Evolutionary conservation across 1,140 invertebrate genomes (phyloP), one percentile per base, ranked within the genome.

Genomic region (Pseudomyrmex dendroicus): DNA sequence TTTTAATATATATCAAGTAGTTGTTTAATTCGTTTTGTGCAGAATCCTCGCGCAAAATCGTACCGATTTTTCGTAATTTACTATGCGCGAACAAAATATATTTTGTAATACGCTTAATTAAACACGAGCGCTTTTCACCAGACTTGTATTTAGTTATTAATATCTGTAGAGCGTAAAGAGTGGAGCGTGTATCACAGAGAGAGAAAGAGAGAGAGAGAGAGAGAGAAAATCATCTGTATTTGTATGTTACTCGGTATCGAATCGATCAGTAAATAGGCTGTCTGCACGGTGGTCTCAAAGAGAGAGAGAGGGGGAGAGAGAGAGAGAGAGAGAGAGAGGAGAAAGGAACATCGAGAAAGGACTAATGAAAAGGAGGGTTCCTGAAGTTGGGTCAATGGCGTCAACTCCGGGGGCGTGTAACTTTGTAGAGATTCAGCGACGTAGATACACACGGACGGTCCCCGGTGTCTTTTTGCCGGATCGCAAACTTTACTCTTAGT

Each of bases 301-400:
- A 52, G 70, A 59, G 56, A 59, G 13, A n/a, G 73, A 22, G 70
- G 7, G 35, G 7, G 35, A 35, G 35, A 59, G 56, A 59, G 15
- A n/a, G 73, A n/a, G 2, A 15, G 13, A 61, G 48, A 17, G 63
- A 50, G 74, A 63, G 48, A 68, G 70, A 10, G 4, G 44, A 48
- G 46, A 50, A 9, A 57, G 48, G 48, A 56, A 15, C 25, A 48
- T 52, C 61, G 86, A 67, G 73, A 88, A 88, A 85, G 87, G 83
- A 88, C 84, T 89, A 88, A 88, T 88, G 84, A 87, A 89, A 89
- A 88, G 72, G 84, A 88, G 87, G 85, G 72, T 85, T 57, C 20
- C 48, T 77, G 48, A 86, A 88, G 86, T 88, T 88, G 77, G 86
- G 86, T 88, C 86, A 88, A 85, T 87, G 87, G 73, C 86, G 84